A percentile compares a stretch with the other conserved stretches of the same genome.
phyloP scores from a whole-genome alignment of 2,113 vertebrate species.

The Phalacrocorax carbo region DNA sequence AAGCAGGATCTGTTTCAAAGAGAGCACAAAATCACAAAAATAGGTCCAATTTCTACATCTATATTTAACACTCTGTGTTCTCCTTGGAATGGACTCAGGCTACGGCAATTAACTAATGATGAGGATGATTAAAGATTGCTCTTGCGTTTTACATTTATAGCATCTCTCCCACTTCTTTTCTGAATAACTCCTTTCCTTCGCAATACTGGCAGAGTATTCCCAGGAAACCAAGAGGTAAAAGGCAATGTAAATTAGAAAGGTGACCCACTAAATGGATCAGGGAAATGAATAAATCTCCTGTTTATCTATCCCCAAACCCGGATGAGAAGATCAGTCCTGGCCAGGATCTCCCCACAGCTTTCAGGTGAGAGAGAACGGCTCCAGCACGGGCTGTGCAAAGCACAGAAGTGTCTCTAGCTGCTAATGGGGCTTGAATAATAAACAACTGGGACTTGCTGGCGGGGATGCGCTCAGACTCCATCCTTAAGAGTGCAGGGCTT shows the following conservation, averaged over 20 bases:
- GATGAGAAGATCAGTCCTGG: background rate
- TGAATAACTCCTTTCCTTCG: background rate
- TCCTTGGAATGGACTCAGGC: slow-evolving; percentile 5
- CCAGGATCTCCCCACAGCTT: background rate
- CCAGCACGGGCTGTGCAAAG: background rate
- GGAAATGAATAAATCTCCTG: background rate
- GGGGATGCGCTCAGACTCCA: background rate
- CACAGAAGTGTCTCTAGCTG: background rate
- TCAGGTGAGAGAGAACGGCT: background rate
- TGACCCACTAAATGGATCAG: background rate
- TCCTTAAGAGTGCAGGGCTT: background rate
- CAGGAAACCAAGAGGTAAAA: background rate
- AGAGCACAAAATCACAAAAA: background rate
- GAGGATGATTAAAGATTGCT: slow-evolving; percentile 53
- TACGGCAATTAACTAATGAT: slow-evolving; percentile 46
- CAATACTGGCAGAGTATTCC: background rate
- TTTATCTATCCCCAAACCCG: background rate
- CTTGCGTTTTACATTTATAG: background rate
- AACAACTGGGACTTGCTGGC: background rate
- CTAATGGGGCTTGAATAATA: background rate
- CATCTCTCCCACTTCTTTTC: slow-evolving; percentile 33
- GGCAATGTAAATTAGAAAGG: background rate
- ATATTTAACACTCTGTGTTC: slow-evolving; percentile 48
- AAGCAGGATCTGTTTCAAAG: background rate
- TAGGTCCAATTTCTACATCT: background rate